These are phyloP conservation scores for Diadromus collaris DNA, from an alignment of 2,888 invertebrate genomes.

Conservation along the genomic window DNA sequence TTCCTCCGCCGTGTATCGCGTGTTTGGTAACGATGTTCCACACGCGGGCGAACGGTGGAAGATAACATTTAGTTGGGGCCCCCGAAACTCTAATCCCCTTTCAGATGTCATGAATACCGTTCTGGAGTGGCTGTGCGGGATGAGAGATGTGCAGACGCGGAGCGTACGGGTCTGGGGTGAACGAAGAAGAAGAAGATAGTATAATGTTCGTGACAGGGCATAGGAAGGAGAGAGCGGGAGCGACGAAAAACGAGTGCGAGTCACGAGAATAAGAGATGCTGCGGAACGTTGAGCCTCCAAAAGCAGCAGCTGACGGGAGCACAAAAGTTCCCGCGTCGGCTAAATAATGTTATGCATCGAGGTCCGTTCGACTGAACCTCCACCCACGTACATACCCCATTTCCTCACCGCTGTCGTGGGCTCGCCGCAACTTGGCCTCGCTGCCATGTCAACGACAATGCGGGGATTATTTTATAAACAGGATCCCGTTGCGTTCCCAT, in stretches of 20 bases:
- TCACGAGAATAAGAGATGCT: conserved; percentile 16
- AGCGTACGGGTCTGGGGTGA: not conserved
- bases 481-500: conserved; percentile 67
- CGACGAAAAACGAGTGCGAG: not conserved
- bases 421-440: conserved; percentile 35
- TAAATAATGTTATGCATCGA: conserved; percentile 66
- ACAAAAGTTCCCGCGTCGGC: conserved; percentile 73
- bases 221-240: not conserved
- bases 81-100: conserved; percentile 76
- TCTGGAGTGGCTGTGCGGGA: not conserved
- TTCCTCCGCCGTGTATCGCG: conserved; percentile 5
- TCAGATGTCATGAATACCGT: conserved; percentile 67
- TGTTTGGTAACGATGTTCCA: conserved; percentile 9
- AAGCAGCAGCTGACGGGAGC: conserved; percentile 73
- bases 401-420: conserved; percentile 41
- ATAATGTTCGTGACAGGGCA: not conserved
- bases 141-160: not conserved
- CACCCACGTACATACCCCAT: conserved; percentile 38
- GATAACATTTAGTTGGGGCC: conserved; percentile 73
- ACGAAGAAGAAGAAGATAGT: conserved; percentile 6
- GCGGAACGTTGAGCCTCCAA: conserved; percentile 18
- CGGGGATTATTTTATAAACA: conserved; percentile 77
- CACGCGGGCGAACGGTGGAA: conserved; percentile 59
- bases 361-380: conserved; percentile 52
- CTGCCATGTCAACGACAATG: conserved; percentile 68